These are phyloP conservation scores for Atherinosoma microstoma DNA, from an alignment of 2,797 vertebrate genomes.

Conservation along the genomic window DNA sequence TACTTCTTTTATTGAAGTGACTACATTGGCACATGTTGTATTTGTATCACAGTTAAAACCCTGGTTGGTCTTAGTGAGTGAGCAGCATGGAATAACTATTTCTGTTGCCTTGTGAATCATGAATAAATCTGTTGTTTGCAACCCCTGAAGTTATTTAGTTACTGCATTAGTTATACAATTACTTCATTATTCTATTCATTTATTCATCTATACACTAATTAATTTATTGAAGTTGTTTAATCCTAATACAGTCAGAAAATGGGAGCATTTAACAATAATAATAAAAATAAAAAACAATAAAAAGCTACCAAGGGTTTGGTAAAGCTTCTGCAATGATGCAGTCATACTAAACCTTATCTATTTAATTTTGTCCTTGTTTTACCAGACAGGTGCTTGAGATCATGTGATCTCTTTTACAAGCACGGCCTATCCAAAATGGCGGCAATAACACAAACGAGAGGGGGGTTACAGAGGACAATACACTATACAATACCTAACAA, in stretches of 20 bases:
- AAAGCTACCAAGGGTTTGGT: neutral
- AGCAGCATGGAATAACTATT: neutral
- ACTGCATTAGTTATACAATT: neutral
- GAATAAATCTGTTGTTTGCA: conserved; percentile 11
- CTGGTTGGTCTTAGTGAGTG: neutral
- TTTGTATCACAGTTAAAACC: conserved; percentile 6
- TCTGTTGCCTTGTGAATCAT: conserved; percentile 1
- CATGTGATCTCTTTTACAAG: too few species aligned
- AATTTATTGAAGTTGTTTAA: neutral
- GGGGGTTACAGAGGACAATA: too few species aligned
- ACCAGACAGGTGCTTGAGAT: too few species aligned
- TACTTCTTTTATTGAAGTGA: neutral
- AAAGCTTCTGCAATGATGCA: neutral
- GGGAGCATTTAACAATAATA: neutral
- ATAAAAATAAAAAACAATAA: neutral
- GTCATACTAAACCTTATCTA: neutral
- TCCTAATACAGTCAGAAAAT: neutral
- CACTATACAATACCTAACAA: too few species aligned
- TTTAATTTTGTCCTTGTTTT: too few species aligned
- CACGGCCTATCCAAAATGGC: too few species aligned
- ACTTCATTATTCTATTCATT: neutral
- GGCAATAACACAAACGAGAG: too few species aligned
- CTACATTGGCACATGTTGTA: neutral
- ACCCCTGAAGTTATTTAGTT: neutral
- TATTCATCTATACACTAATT: too few species aligned